Percentiles rank a stretch among this genome's conserved stretches.
Evolutionary conservation across 37 sponge, comb jelly and placozoan genomes (phyloP).

Genomic region (Amphimedon queenslandica): DNA sequence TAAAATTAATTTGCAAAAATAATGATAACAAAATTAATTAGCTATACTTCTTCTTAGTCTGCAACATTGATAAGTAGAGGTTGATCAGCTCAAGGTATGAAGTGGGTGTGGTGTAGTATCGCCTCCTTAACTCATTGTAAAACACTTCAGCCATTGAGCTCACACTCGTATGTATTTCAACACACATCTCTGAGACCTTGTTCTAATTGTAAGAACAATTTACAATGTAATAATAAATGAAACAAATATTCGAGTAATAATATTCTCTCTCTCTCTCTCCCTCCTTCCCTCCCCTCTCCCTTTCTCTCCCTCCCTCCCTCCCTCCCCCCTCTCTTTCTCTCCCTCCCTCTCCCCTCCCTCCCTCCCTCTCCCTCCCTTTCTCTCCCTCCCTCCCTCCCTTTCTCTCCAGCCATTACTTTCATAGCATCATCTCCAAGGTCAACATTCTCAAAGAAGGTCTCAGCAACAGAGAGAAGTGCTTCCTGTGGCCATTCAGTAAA

Average conservation of each 20-base stretch:
- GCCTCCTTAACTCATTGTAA: slow-evolving; percentile 88
- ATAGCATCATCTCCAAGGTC: slow-evolving; percentile 86
- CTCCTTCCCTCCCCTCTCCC: too few species aligned
- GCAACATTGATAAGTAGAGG: slow-evolving; percentile 90
- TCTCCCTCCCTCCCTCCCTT: too few species aligned
- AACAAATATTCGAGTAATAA: too few species aligned
- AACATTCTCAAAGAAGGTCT: slow-evolving; percentile 90
- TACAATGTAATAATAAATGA: too few species aligned
- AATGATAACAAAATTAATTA: neutral
- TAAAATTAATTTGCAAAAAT: slow-evolving; percentile 14
- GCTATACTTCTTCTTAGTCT: slow-evolving; percentile 80
- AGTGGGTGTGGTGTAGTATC: slow-evolving; percentile 98
- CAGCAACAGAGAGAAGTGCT: slow-evolving; percentile 94
- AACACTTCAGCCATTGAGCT: slow-evolving; percentile 87
- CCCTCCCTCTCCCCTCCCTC: too few species aligned
- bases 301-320: too few species aligned
- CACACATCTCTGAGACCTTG: slow-evolving; percentile 86
- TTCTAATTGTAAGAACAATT: too few species aligned
- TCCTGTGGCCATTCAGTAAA: slow-evolving; percentile 98
- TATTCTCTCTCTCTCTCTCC: too few species aligned
- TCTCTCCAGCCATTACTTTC: too few species aligned
- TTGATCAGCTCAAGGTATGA: slow-evolving; percentile 98
- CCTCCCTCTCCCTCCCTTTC: too few species aligned
- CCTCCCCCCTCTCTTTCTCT: too few species aligned
- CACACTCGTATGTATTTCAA: slow-evolving; percentile 94